A percentile compares a stretch with the other conserved stretches of the same genome.
Evolutionary conservation across 2,113 vertebrate genomes (phyloP).

Genomic region (Gambusia holbrooki): DNA sequence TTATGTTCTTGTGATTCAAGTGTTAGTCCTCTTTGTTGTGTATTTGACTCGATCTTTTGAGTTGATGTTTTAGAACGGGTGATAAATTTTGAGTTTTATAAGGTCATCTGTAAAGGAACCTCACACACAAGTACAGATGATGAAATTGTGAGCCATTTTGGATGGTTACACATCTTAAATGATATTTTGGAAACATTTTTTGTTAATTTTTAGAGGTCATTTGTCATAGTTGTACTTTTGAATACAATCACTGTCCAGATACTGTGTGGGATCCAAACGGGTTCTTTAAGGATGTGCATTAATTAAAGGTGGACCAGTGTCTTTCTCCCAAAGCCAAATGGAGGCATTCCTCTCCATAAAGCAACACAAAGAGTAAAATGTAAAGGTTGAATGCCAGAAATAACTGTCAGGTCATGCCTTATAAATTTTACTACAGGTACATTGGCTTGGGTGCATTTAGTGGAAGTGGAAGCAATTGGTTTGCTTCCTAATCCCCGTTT

Average conservation of each 20-base stretch:
- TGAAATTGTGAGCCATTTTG: too few species aligned
- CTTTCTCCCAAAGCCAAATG: neutral
- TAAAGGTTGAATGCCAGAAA: slow-evolving; percentile 8
- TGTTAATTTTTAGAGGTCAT: too few species aligned
- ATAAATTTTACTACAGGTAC: slow-evolving; percentile 21
- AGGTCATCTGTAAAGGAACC: too few species aligned
- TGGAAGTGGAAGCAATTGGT: slow-evolving; percentile 23
- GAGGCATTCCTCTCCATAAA: slow-evolving; percentile 10
- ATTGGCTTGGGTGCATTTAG: slow-evolving; percentile 36
- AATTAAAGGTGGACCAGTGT: neutral
- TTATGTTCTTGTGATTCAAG: too few species aligned
- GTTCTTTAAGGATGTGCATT: neutral
- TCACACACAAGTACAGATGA: too few species aligned
- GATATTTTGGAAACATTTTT: too few species aligned
- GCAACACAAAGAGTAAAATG: slow-evolving; percentile 2
- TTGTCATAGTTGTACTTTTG: too few species aligned
- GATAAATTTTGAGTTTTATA: too few species aligned
- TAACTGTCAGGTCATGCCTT: neutral
- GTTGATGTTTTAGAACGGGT: too few species aligned
- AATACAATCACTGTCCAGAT: neutral
- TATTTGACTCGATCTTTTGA: too few species aligned
- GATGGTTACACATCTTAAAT: too few species aligned
- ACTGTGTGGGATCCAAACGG: neutral
- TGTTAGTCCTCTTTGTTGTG: too few species aligned
- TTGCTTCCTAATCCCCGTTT: slow-evolving; percentile 20